These are phyloP conservation scores for Actinemys pallida DNA, from an alignment of 2,113 vertebrate genomes.

Conservation along the genomic window DNA sequence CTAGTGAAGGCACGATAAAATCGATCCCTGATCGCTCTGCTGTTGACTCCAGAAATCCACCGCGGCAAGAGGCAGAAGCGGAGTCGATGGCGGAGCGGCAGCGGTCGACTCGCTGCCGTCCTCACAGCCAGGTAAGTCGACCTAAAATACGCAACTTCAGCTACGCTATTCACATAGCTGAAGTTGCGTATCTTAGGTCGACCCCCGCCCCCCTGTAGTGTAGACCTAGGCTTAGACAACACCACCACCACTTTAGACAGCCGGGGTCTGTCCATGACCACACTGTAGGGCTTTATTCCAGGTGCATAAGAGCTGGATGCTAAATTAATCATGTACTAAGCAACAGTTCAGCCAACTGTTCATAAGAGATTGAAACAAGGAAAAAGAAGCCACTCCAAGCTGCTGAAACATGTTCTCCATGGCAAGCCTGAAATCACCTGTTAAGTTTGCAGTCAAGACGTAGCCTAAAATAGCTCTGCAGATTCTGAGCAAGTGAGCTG, in stretches of 20 bases:
- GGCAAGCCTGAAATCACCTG: constrained; percentile 28
- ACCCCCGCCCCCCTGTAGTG: too few species aligned
- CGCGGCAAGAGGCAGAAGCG: too few species aligned
- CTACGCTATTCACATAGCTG: too few species aligned
- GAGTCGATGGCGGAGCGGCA: too few species aligned
- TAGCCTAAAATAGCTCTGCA: not conserved
- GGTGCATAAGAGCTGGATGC: not conserved
- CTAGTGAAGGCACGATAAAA: too few species aligned
- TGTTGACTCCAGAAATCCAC: too few species aligned
- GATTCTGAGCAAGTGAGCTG: not conserved
- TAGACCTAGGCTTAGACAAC: not conserved
- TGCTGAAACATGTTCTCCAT: not conserved
- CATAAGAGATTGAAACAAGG: not conserved
- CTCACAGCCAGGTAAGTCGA: too few species aligned
- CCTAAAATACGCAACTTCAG: too few species aligned
- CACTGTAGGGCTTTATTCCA: not conserved
- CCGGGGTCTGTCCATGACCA: not conserved
- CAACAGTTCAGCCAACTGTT: not conserved
- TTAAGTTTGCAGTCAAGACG: not conserved
- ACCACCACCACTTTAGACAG: not conserved
- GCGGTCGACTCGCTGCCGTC: too few species aligned
- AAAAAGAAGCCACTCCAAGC: not conserved
- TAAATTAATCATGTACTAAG: not conserved
- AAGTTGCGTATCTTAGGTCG: too few species aligned
- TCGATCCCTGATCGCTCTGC: too few species aligned